Conservation (phyloP, 2,888 invertebrate species). For the Tetrapedia diversipes region DNA sequence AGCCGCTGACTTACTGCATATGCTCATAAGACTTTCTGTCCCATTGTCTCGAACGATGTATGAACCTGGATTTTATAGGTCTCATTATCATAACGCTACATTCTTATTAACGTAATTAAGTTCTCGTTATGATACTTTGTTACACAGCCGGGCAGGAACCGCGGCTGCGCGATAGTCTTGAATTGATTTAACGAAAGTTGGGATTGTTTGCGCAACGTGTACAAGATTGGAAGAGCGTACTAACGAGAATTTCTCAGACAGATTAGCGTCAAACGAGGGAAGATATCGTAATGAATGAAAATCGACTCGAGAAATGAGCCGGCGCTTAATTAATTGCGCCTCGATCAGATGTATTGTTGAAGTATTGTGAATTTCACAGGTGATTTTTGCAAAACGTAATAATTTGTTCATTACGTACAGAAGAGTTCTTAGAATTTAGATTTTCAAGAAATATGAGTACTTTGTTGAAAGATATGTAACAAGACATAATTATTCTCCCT, state of each 20-base stretch:
- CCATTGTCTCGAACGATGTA: conserved; percentile 9
- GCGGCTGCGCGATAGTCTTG: not conserved
- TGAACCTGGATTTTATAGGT: not conserved
- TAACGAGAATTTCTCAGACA: not conserved
- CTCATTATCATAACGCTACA: conserved; percentile 6
- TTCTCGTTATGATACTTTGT: not conserved
- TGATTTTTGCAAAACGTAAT: not conserved
- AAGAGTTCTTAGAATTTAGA: too few relatives aligned
- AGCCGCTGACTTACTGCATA: not conserved
- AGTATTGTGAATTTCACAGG: not conserved
- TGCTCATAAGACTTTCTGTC: conserved; percentile 2
- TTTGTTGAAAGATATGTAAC: too few relatives aligned
- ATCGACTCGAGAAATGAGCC: not conserved
- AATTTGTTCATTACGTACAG: too few relatives aligned
- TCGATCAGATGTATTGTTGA: too few relatives aligned
- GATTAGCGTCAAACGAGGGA: not conserved
- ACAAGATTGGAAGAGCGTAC: not conserved
- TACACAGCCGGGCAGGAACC: not conserved
- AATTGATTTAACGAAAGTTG: not conserved
- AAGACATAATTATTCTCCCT: too few relatives aligned
- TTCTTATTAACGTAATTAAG: conserved; percentile 12
- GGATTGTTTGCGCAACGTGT: not conserved
- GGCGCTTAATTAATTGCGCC: too few relatives aligned
- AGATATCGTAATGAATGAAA: not conserved
- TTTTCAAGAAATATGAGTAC: too few relatives aligned